These are phyloP conservation scores for Dendrocopos noguchii DNA, from an alignment of 2,113 vertebrate genomes.

Conservation along the genomic window DNA sequence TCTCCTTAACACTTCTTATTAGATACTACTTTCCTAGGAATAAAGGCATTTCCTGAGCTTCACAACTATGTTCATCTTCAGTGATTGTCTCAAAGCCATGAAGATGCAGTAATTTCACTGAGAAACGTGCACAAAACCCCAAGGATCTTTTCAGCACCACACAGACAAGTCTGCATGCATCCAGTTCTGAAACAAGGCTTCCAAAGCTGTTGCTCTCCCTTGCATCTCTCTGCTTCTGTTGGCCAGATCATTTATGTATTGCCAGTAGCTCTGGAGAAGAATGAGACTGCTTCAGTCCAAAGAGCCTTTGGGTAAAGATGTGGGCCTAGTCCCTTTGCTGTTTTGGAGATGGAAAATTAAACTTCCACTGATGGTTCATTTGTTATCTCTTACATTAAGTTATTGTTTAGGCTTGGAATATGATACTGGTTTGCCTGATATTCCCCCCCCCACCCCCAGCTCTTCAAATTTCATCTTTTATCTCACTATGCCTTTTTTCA, in stretches of 20 bases:
- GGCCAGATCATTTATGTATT: background rate
- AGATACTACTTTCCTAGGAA: constrained; percentile 78
- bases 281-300: background rate
- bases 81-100: constrained; percentile 2
- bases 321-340: background rate
- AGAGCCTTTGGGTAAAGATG: background rate
- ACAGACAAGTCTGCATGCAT: background rate
- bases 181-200: background rate
- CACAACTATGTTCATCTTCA: constrained; percentile 11
- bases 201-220: background rate
- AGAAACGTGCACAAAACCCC: background rate
- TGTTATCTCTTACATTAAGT: background rate
- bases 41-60: constrained; percentile 8
- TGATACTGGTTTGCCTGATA: background rate
- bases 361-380: background rate
- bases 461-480: background rate
- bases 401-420: background rate
- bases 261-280: background rate
- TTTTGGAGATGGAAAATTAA: constrained; percentile 25
- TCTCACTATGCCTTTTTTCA: background rate
- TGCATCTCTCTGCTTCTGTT: background rate
- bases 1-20: constrained; percentile 65
- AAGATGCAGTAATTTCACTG: background rate
- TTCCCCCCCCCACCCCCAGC: background rate
- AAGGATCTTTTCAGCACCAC: background rate